Conservation (phyloP, 2,888 invertebrate genomes). For the Furcula furcula region DNA sequence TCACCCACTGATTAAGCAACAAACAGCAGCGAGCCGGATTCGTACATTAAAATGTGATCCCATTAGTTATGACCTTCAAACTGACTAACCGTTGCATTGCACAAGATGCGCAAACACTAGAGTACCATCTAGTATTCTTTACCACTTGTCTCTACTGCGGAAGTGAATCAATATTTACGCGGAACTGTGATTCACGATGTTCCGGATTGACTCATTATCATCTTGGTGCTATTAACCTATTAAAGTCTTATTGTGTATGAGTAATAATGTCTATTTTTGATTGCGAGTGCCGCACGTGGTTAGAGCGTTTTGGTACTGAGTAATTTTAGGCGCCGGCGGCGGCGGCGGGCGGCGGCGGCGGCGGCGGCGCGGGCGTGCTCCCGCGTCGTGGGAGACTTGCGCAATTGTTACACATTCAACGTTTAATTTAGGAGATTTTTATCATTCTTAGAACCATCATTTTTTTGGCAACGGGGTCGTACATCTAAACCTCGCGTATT, state of each 20-base stretch:
- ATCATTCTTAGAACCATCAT: background rate
- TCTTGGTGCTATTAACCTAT: conserved; percentile 20
- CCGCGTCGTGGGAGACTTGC: conserved; percentile 34
- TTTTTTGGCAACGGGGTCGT: too few species aligned
- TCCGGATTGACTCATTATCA: conserved; percentile 55
- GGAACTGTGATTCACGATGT: conserved; percentile 64
- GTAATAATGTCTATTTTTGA: conserved; percentile 34
- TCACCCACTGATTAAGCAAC: background rate
- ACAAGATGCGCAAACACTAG: conserved; percentile 32
- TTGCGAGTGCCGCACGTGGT: conserved; percentile 19
- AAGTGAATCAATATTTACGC: conserved; percentile 70
- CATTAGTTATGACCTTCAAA: background rate
- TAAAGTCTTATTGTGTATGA: conserved; percentile 22
- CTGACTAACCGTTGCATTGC: conserved; percentile 10
- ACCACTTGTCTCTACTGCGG: conserved; percentile 38
- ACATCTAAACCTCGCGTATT: background rate
- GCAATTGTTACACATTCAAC: conserved; percentile 3
- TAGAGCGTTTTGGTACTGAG: conserved; percentile 14
- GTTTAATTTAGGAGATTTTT: background rate
- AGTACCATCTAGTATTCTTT: conserved; percentile 14
- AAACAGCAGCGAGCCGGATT: background rate
- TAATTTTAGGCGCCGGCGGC: conserved; percentile 22
- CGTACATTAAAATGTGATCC: too few species aligned
- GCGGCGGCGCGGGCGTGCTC: conserved; percentile 10
- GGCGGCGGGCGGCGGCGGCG: conserved; percentile 15